Percentiles rank a stretch among this genome's conserved stretches.
These are phyloP conservation scores for Tuta absoluta DNA, from an alignment of 2,888 invertebrate species.

Conservation along the genomic window DNA sequence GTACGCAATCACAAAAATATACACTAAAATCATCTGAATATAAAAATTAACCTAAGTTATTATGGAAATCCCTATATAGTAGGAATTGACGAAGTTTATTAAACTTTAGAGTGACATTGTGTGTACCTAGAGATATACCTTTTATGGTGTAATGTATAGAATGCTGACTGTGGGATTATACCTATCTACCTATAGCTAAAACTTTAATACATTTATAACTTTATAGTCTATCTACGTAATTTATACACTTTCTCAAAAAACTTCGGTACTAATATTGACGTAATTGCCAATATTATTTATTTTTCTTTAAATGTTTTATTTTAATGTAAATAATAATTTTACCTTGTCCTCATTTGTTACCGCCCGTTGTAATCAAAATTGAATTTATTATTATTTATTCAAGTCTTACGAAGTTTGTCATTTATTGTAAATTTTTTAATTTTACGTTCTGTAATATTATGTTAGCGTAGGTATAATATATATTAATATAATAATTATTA, in stretches of 20 bases:
- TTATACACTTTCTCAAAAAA: not conserved
- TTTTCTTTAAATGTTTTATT: slow-evolving; percentile 35
- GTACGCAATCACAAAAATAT: too few relatives aligned
- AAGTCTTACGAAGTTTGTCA: slow-evolving; percentile 58
- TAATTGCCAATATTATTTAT: slow-evolving; percentile 34
- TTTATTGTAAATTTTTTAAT: slow-evolving; percentile 75
- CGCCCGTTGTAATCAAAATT: slow-evolving; percentile 41
- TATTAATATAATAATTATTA: slow-evolving; percentile 56
- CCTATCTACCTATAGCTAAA: slow-evolving; percentile 37
- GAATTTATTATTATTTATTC: slow-evolving; percentile 54
- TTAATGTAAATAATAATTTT: slow-evolving; percentile 46
- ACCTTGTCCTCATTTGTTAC: slow-evolving; percentile 62
- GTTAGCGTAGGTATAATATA: slow-evolving; percentile 69
- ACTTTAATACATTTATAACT: slow-evolving; percentile 64
- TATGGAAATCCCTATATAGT: slow-evolving; percentile 38
- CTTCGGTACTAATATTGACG: slow-evolving; percentile 29
- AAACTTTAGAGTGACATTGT: slow-evolving; percentile 34
- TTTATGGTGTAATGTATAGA: slow-evolving; percentile 31
- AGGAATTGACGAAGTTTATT: slow-evolving; percentile 54
- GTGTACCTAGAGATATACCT: slow-evolving; percentile 32
- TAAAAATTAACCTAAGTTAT: too few relatives aligned
- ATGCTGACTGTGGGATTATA: too few relatives aligned
- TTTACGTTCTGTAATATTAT: slow-evolving; percentile 79
- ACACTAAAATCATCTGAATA: too few relatives aligned
- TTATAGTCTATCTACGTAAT: slow-evolving; percentile 12